Conservation (phyloP, 2,797 vertebrate genomes). For the Periparus ater region DNA sequence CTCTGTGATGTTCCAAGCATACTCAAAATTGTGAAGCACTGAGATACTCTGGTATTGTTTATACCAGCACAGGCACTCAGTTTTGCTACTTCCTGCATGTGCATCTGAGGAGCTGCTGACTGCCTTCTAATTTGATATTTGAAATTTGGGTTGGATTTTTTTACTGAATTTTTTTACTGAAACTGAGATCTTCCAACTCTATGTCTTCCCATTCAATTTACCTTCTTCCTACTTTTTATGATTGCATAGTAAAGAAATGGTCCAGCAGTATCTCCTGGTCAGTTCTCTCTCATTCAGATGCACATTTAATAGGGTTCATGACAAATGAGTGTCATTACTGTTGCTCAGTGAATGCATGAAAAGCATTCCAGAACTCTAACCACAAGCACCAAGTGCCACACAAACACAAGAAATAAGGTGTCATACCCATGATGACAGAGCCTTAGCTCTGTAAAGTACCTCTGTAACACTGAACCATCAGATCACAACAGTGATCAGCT, state of each 20-base stretch:
- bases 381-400: background rate
- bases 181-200: background rate
- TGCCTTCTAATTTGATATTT: background rate
- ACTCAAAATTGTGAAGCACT: background rate
- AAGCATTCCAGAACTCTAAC: background rate
- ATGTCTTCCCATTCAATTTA: background rate
- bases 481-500: background rate
- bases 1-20: background rate
- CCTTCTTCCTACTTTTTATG: background rate
- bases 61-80: accelerated
- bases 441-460: background rate
- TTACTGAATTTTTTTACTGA: background rate
- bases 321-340: background rate
- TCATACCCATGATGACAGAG: background rate
- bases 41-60: background rate
- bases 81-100: background rate
- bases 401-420: background rate
- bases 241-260: background rate
- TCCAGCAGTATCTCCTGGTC: background rate
- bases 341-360: background rate
- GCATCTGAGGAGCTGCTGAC: background rate
- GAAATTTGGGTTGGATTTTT: background rate
- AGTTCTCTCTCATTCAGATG: background rate
- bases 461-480: background rate
- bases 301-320: background rate